Percentiles rank a stretch among this genome's conserved stretches.
Evolutionary conservation across 2,797 vertebrate species (phyloP).

Genomic region (Rhabdomys pumilio): DNA sequence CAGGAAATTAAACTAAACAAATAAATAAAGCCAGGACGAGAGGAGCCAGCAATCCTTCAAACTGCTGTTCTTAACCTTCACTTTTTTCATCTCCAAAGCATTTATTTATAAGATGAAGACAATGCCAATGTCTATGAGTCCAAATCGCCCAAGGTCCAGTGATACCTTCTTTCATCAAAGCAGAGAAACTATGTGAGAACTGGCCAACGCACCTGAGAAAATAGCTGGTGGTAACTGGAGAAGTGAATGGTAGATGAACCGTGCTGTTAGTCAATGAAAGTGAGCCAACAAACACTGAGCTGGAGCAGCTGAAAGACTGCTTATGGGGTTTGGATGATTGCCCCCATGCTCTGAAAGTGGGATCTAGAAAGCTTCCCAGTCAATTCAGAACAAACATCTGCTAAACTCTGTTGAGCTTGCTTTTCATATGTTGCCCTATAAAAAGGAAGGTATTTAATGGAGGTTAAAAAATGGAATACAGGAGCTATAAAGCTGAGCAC

Average conservation of each 20-base stretch:
- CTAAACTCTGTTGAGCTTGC: neutral
- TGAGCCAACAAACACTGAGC: neutral
- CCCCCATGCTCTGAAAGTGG: neutral
- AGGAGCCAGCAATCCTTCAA: neutral
- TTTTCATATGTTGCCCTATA: constrained; percentile 55
- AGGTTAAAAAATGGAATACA: neutral
- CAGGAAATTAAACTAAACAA: neutral
- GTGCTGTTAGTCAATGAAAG: constrained; percentile 7
- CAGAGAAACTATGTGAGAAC: constrained; percentile 7
- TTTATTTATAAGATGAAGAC: constrained; percentile 38
- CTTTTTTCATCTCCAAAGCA: neutral
- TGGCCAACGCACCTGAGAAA: neutral
- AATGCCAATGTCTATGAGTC: neutral
- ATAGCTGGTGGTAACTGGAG: constrained; percentile 15
- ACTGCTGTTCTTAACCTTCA: neutral
- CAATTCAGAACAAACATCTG: constrained; percentile 9
- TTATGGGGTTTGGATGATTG: neutral
- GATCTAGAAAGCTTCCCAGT: neutral
- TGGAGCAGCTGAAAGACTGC: neutral
- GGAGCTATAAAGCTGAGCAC: neutral
- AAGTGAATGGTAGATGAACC: neutral
- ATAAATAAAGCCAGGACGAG: neutral
- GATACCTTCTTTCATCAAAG: neutral
- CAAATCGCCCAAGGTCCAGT: neutral
- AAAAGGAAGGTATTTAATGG: constrained; percentile 30